These are phyloP conservation scores for Mus spicilegus DNA, from an alignment of 2,113 vertebrate species.

Conservation along the genomic window DNA sequence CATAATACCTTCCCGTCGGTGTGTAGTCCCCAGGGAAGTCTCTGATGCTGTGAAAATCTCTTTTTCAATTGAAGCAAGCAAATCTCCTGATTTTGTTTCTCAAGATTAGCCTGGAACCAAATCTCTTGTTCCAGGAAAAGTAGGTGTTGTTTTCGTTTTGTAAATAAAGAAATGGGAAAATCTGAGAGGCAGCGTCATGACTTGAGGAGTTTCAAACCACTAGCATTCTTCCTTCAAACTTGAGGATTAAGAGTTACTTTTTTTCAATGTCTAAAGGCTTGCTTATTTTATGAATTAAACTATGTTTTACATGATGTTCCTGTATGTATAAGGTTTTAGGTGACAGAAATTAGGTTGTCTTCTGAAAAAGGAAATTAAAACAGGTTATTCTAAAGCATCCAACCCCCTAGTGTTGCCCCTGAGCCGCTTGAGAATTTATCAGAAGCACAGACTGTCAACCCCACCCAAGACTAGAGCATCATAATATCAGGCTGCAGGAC, in stretches of 20 bases:
- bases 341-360: constrained; percentile 18
- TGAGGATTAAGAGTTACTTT: background rate
- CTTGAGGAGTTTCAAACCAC: background rate
- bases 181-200: background rate
- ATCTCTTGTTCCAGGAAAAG: constrained; percentile 15
- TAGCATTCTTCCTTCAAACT: background rate
- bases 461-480: background rate
- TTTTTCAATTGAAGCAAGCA: constrained; percentile 27
- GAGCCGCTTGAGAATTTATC: background rate
- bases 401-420: background rate
- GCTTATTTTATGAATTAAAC: background rate
- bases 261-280: background rate
- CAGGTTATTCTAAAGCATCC: constrained; percentile 32
- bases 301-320: background rate
- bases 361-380: background rate
- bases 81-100: constrained; percentile 4
- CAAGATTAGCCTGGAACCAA: background rate
- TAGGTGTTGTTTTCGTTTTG: background rate
- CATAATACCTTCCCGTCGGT: background rate
- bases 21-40: background rate
- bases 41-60: background rate
- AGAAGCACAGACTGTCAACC: background rate
- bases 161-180: constrained; percentile 51
- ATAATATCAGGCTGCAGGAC: background rate
- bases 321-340: background rate